Percentiles rank a stretch among this genome's conserved stretches.
These are phyloP conservation scores for Benthosema pterotum DNA, from an alignment of 2,797 vertebrate genomes.

Conservation along the genomic window DNA sequence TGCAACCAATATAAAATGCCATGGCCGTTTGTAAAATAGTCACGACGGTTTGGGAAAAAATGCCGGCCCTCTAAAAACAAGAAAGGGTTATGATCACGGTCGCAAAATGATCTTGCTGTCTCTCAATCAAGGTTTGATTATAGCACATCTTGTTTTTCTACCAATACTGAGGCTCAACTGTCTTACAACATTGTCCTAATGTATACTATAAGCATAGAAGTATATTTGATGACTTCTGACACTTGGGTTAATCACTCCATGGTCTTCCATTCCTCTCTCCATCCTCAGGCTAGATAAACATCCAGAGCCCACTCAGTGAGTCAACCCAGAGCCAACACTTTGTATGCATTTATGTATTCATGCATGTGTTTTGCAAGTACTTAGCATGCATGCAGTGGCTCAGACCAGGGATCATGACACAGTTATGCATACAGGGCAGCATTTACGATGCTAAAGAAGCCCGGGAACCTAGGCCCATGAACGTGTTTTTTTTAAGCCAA, in stretches of 20 bases:
- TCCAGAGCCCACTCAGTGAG: slow-evolving; percentile 11
- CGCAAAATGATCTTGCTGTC: too few relatives aligned
- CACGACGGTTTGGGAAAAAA: too few relatives aligned
- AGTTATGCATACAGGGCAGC: slow-evolving; percentile 18
- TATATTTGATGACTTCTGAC: too few relatives aligned
- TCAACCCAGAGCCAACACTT: slow-evolving; percentile 13
- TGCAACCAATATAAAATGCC: too few relatives aligned
- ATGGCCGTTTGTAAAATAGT: too few relatives aligned
- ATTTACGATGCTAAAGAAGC: slow-evolving; percentile 11
- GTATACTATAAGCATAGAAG: too few relatives aligned
- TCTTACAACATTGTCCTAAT: too few relatives aligned
- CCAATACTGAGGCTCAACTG: too few relatives aligned
- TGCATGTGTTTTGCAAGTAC: slow-evolving; percentile 49
- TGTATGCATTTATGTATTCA: slow-evolving; percentile 33
- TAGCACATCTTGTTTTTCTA: too few relatives aligned
- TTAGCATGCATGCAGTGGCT: slow-evolving; percentile 32
- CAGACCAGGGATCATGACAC: slow-evolving; percentile 37
- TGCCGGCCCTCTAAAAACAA: too few relatives aligned
- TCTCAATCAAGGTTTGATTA: too few relatives aligned
- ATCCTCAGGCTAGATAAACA: background rate
- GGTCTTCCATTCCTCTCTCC: background rate
- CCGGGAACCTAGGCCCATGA: background rate
- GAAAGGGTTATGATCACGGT: too few relatives aligned
- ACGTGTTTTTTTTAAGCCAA: background rate
- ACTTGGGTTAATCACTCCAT: background rate